Conservation (phyloP, 2,888 invertebrate species). For the Neelides folsomi region DNA sequence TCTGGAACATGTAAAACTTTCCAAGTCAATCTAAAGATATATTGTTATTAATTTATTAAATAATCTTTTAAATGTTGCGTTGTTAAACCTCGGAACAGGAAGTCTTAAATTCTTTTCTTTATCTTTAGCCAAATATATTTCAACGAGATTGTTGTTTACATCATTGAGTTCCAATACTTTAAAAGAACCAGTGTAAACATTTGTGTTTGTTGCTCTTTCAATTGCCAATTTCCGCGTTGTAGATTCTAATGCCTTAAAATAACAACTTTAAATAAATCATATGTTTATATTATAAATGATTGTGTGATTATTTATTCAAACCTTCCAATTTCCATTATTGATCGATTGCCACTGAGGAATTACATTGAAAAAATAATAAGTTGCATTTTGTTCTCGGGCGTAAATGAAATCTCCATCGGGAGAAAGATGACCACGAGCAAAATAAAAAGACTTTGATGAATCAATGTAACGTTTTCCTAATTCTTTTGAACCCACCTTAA, state of each 20-base stretch:
- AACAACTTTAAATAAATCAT: background rate
- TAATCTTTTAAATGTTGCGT: background rate
- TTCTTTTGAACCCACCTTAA: slow-evolving; percentile 21
- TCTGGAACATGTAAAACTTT: slow-evolving; percentile 47
- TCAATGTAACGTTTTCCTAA: slow-evolving; percentile 23
- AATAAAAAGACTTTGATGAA: slow-evolving; percentile 17
- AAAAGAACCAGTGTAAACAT: slow-evolving; percentile 46
- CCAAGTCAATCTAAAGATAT: slow-evolving; percentile 39
- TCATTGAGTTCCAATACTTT: slow-evolving; percentile 46
- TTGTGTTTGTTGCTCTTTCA: slow-evolving; percentile 36
- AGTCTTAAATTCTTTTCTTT: slow-evolving; percentile 5
- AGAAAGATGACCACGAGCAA: slow-evolving; percentile 33
- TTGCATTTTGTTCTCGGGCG: slow-evolving; percentile 32
- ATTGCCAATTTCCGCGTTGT: slow-evolving; percentile 41
- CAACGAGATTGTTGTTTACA: slow-evolving; percentile 33
- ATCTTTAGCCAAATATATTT: slow-evolving; percentile 38
- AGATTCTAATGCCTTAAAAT: slow-evolving; percentile 38
- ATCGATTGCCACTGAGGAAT: slow-evolving; percentile 34
- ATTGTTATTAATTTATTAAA: background rate
- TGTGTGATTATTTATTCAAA: slow-evolving; percentile 3
- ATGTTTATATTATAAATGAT: background rate
- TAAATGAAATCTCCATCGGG: slow-evolving; percentile 34
- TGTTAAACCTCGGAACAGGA: slow-evolving; percentile 22
- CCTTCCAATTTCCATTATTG: slow-evolving; percentile 35
- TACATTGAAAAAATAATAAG: slow-evolving; percentile 33